Evolutionary conservation across 2,113 vertebrate species (phyloP).

Genomic region (Bucco capensis): DNA sequence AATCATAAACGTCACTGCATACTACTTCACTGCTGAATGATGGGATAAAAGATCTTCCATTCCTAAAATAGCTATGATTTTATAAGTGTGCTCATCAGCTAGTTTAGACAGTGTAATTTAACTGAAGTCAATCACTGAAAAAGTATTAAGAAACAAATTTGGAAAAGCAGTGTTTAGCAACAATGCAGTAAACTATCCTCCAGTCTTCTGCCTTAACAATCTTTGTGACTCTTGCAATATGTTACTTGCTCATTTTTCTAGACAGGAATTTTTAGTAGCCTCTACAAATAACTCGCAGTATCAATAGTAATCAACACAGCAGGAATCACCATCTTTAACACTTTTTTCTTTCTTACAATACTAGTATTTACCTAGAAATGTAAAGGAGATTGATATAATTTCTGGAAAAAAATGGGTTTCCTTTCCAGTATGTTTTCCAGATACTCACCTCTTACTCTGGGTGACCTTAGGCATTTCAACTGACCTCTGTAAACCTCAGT

Average conservation of each 20-base stretch:
- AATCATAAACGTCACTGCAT: not conserved
- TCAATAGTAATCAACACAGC: slow-evolving; percentile 30
- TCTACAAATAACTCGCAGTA: not conserved
- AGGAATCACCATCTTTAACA: slow-evolving; percentile 8
- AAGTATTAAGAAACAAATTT: slow-evolving; percentile 24
- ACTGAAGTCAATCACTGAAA: slow-evolving; percentile 14
- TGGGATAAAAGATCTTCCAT: not conserved
- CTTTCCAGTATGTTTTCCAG: not conserved
- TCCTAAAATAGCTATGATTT: slow-evolving; percentile 46
- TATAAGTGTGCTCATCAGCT: slow-evolving; percentile 4
- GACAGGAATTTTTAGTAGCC: slow-evolving; percentile 15
- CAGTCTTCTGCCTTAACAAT: not conserved
- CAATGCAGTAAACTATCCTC: not conserved
- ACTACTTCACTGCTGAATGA: not conserved
- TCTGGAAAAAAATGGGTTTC: not conserved
- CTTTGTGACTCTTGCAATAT: not conserved
- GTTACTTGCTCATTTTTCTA: not conserved
- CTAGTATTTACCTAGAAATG: not conserved
- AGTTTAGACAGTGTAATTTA: slow-evolving; percentile 22
- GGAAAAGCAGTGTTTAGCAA: not conserved
- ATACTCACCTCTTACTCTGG: not conserved
- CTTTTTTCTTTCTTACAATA: not conserved
- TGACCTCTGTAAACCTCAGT: slow-evolving; percentile 15
- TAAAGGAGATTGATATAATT: not conserved
- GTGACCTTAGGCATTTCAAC: slow-evolving; percentile 13